phyloP scores from a whole-genome alignment of 1,140 invertebrate species.

The Hycleus phaleratus region DNA sequence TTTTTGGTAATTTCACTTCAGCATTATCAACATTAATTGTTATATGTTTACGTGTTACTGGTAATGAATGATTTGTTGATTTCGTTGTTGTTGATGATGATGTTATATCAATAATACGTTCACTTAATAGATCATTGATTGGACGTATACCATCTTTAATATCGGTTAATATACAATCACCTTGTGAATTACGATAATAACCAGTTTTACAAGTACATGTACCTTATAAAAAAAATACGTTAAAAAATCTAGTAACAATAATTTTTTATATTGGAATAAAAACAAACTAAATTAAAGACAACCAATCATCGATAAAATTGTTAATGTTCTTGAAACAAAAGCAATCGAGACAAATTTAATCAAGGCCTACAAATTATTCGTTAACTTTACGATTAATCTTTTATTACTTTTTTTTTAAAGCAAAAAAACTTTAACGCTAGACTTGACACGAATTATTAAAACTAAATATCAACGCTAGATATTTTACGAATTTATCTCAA shows the following conservation, averaged over 20 bases:
- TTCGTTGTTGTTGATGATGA: not conserved
- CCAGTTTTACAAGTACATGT: conserved; percentile 60
- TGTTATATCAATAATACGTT: conserved; percentile 35
- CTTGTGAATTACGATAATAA: conserved; percentile 47
- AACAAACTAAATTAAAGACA: too few relatives aligned
- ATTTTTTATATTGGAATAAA: too few relatives aligned
- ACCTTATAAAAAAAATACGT: conserved; percentile 37
- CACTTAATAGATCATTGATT: conserved; percentile 33
- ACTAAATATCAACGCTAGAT: too few relatives aligned
- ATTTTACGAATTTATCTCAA: too few relatives aligned
- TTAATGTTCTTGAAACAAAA: too few relatives aligned
- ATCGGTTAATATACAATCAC: conserved; percentile 38
- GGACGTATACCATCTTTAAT: conserved; percentile 16
- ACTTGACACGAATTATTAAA: too few relatives aligned
- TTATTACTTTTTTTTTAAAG: too few relatives aligned
- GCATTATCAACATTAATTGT: conserved; percentile 72
- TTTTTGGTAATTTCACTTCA: conserved; percentile 63
- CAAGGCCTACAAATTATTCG: too few relatives aligned
- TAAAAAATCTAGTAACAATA: not conserved
- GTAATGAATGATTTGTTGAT: conserved; percentile 33
- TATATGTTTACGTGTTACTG: conserved; percentile 52
- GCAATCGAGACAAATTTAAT: too few relatives aligned
- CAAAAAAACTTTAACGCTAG: too few relatives aligned
- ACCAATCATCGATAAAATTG: too few relatives aligned
- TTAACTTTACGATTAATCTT: too few relatives aligned